Base-by-base conservation (phyloP, 2,113 vertebrate genomes). In the Malaclemys terrapin region DNA sequence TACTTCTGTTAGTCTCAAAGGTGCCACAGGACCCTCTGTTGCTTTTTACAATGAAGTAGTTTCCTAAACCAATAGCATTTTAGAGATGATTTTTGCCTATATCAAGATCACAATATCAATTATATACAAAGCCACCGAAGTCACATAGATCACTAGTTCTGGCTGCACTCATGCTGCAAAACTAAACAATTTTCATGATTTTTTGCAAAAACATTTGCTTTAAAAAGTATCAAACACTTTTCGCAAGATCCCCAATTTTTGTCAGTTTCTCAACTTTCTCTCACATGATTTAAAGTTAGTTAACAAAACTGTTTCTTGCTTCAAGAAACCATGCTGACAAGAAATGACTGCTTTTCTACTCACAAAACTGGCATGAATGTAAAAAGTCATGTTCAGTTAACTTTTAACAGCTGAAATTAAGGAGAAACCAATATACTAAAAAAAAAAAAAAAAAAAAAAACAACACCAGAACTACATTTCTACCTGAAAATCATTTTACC, bases 41-140 rank as follows among this genome's bases (percentile, higher is more conserved):
- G 38, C 38, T 42, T 42, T 42, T 42, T 42, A 59, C 8, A 94
- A 65, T 14, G 22, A 92, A 49, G n/a, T 11, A 76, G 49, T 88
- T 53, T 45, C 62, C 79, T 84, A 92, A 93, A 35, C 54, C 92
- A 91, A 84, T 89, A 62, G 56, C 84, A 87, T 29, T 10, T 95
- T 6, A 69, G 47, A 19, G 84, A 49, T 83, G 53, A 81, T 91
- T 90, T 62, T 47, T 87, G n/a, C 35, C 83, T 49, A 69, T 29
- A 78, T 6, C 38, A 85, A 94, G 72, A 91, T 89, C 10, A 20
- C 53, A 38, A 52, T 86, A 35, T 24, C 75, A 72, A 54, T 90
- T 84, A 84, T 29, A 89, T 19, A 84, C 53, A 45, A 35, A 87
- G 56, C 72, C 27, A 84, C 35, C 93, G 85, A 53, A 47, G 38